Evolutionary conservation across 2,113 vertebrate genomes (phyloP), one percentile per base, ranked within the genome.

Genomic region (rabbit (Oryctolagus cuniculus)): DNA sequence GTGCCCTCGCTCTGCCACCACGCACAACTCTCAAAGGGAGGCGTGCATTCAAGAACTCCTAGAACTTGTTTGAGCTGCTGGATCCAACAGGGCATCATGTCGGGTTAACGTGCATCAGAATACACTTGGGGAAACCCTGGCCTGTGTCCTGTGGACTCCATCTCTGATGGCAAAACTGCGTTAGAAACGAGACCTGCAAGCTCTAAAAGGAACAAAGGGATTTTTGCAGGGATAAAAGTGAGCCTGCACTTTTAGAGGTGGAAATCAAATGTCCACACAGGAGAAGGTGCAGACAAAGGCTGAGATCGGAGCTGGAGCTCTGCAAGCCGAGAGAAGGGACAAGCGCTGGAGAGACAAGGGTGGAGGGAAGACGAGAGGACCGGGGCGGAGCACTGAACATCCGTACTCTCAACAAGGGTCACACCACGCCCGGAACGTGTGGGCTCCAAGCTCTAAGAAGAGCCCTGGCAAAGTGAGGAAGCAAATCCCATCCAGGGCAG

Each of bases 61-160:
- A 81, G 72, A 95, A 77, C 36, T 16, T 38, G 64, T 61, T 36
- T 72, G 86, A 87, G 34, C 53, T 58, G 81, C 34, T 90, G 38
- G 53, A 12, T 72, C 74, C 87, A 81, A 92, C 38, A 82, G 78
- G 55, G 49, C 89, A 55, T n/a, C 74, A 36, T 84, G n/a, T 64
- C 80, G 91, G 72, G 63, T 77, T 73, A 94, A 70, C 24, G 36
- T 27, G 86, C 87, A 77, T 92, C n/a, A 34, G 84, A 83, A 67
- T 22, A 75, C 21, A 81, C 29, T 51, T 29, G 51, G 49, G 38
- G 72, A 88, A 95, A 84, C 31, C 13, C 75, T 83, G 70, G 63
- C 64, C 83, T 90, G 10, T n/a, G 19, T 19, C 44, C 69, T 10
- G 61, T 69, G n/a, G 44, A 72, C 64, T 95, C 90, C 64, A 69